These are phyloP conservation scores for Amphilophus citrinellus DNA, from an alignment of 2,113 vertebrate species.

Conservation along the genomic window DNA sequence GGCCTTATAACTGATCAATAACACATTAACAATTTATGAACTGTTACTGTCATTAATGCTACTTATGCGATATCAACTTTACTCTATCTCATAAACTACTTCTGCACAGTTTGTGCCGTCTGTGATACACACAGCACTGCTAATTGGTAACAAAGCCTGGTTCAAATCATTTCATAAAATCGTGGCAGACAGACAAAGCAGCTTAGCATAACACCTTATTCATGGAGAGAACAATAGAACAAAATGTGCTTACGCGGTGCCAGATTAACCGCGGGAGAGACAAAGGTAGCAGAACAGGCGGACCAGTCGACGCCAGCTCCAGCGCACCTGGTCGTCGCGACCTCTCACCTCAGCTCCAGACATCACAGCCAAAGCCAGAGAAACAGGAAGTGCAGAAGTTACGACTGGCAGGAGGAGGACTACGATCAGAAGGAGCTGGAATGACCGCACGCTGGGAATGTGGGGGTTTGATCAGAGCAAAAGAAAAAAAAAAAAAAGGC, in stretches of 20 bases:
- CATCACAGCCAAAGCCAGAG: conserved; percentile 50
- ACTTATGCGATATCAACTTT: neutral
- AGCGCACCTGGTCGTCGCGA: conserved; percentile 64
- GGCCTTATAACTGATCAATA: neutral
- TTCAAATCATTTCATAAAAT: conserved; percentile 42
- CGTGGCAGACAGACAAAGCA: conserved; percentile 29
- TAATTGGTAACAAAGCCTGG: conserved; percentile 10
- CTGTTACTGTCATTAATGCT: neutral
- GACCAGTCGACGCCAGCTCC: conserved; percentile 38
- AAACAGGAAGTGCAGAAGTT: conserved; percentile 60
- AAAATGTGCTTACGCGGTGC: conserved; percentile 42
- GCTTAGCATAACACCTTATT: conserved; percentile 50
- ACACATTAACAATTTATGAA: neutral
- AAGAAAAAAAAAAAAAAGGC: neutral
- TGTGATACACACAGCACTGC: neutral
- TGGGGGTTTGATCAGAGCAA: conserved; percentile 26
- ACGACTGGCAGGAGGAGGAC: conserved; percentile 48
- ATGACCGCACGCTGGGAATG: conserved; percentile 28
- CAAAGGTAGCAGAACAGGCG: conserved; percentile 48
- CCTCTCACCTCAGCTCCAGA: conserved; percentile 63
- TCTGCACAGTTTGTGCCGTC: neutral
- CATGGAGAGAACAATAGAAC: conserved; percentile 58
- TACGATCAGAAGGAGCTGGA: conserved; percentile 27
- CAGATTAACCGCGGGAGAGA: conserved; percentile 58
- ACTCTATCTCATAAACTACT: neutral